Evolutionary conservation across 2,113 vertebrate species (phyloP), one percentile per base, ranked within the genome.

Genomic region (Ciconia stormi): DNA sequence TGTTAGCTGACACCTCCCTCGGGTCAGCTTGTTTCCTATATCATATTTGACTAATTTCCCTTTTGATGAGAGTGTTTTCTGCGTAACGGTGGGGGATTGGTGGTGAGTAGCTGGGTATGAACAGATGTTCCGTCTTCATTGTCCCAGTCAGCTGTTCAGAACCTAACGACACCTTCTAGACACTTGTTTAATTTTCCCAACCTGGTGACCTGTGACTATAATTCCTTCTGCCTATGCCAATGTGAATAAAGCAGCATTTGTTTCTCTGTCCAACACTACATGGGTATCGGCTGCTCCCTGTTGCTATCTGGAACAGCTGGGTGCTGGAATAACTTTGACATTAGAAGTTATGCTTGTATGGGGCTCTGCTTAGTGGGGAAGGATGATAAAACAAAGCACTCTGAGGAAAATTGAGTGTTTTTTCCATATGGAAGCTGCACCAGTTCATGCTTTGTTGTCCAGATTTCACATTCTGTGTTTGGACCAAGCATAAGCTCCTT

Each of bases 221-320:
- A 27, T 59, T 69, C 49, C 73, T 72, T 40, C 67, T 79, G 69
- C 42, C 9, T 49, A 1, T 0, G 0, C 42, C 0, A 4, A 10
- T 15, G n/a, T 23, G 34, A 30, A 32, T 16, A 22, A 38, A 34
- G 52, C 11, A 65, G 20, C 16, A 7, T 49, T 67, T 53, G 30
- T 62, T 55, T 42, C 36, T 38, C 30, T 66, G 36, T 50, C 34
- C 46, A 44, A 5, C 34, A 9, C 29, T 16, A 7, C 4, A 1
- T 4, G 9, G 67, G 2, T 47, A 20, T 25, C 5, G 0, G 12
- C 69, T 61, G 58, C 38, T 78, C 59, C 53, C 29, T 13, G 1
- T 13, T 30, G 80, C 44, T 40, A 9, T 70, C 82, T 85, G 49
- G 34, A 66, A 25, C 36, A 40, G 30, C 58, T 1, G 3, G 36